Conservation (phyloP, 2,113 vertebrate genomes). For the Platichthys flesus region DNA sequence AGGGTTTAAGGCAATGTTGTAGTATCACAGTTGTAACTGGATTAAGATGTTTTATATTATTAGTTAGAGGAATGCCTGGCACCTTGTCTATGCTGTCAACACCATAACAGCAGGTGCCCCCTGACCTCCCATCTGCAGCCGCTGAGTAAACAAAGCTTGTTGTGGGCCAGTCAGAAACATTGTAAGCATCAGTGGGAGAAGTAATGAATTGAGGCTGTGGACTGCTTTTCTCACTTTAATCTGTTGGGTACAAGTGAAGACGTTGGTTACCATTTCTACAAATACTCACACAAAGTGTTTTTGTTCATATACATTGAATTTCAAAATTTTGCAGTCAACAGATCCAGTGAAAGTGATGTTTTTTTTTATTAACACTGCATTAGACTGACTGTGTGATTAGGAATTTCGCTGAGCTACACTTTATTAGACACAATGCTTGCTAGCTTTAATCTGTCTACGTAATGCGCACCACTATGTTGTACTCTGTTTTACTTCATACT, state of each 20-base stretch:
- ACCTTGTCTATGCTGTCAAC: conserved; percentile 53
- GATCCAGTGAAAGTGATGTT: background rate
- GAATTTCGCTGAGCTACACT: background rate
- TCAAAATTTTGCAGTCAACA: background rate
- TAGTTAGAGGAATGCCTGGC: conserved; percentile 58
- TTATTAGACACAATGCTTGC: background rate
- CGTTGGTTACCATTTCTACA: background rate
- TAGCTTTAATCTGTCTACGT: background rate
- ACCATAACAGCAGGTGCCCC: conserved; percentile 38
- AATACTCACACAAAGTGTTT: background rate
- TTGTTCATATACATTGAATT: background rate
- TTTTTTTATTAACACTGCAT: background rate
- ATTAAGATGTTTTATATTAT: conserved; percentile 20
- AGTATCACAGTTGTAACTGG: background rate
- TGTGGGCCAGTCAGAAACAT: conserved; percentile 3
- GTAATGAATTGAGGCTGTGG: background rate
- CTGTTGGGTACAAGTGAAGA: background rate
- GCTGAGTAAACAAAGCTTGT: conserved; percentile 27
- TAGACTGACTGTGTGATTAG: background rate
- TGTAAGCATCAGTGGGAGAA: background rate
- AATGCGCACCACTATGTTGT: background rate
- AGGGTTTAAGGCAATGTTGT: background rate
- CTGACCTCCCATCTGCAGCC: conserved; percentile 68
- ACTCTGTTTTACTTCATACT: background rate
- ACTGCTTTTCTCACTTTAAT: background rate